A percentile compares a stretch with the other conserved stretches of the same genome.
Conservation (phyloP, 2,113 vertebrate genomes). For the Pampusana beccarii region DNA sequence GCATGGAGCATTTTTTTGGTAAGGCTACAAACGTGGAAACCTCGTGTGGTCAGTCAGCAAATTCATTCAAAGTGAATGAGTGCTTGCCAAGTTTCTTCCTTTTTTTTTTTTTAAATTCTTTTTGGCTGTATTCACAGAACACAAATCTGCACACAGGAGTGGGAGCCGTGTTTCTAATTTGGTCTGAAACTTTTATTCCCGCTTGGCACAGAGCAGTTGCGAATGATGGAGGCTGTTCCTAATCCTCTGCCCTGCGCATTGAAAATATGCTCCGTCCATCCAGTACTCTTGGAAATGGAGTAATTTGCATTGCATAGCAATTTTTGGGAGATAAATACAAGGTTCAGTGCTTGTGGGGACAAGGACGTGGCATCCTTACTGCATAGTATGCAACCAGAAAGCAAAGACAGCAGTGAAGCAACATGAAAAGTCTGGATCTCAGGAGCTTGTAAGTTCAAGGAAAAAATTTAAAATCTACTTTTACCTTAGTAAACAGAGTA, state of each 20-base stretch:
- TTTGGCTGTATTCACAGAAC: slow-evolving; percentile 17
- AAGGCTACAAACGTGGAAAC: not conserved
- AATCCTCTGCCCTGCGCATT: slow-evolving; percentile 5
- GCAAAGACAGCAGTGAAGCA: not conserved
- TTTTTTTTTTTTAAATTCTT: not conserved
- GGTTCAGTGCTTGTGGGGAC: slow-evolving; percentile 9
- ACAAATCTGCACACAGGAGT: slow-evolving; percentile 8
- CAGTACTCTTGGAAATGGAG: not conserved
- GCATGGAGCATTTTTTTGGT: not conserved
- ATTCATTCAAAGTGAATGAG: not conserved
- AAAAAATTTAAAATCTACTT: not conserved
- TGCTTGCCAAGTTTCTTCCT: not conserved
- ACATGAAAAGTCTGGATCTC: rapidly evolving
- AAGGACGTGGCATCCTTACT: slow-evolving; percentile 28
- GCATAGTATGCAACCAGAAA: not conserved
- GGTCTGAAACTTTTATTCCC: not conserved
- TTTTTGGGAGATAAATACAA: slow-evolving; percentile 22
- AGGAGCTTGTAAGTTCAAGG: not conserved
- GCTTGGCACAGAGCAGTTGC: not conserved
- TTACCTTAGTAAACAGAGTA: not conserved
- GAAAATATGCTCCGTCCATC: not conserved
- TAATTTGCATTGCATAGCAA: slow-evolving; percentile 39
- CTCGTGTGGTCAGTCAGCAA: not conserved
- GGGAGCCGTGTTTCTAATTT: slow-evolving; percentile 36
- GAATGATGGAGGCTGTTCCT: slow-evolving; percentile 25